These are phyloP conservation scores for Rhinichthys osculus DNA, from an alignment of 2,797 vertebrate species.

Conservation along the genomic window DNA sequence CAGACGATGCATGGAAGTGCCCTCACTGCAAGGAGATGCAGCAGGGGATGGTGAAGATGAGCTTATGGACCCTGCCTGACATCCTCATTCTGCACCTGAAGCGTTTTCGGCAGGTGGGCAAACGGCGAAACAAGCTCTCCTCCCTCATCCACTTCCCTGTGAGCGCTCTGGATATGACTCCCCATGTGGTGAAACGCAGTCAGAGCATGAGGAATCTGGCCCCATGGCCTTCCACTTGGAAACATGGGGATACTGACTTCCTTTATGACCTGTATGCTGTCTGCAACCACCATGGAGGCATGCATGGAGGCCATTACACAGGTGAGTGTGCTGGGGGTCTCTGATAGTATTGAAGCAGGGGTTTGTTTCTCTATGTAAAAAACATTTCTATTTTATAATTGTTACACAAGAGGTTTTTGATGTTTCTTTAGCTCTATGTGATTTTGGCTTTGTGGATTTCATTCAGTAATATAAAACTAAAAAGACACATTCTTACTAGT, in stretches of 20 bases:
- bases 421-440: neutral
- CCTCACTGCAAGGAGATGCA: conserved; percentile 91
- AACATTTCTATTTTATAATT: neutral
- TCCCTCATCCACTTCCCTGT: conserved; percentile 88
- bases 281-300: conserved; percentile 94
- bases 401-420: neutral
- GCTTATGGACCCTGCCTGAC: conserved; percentile 92
- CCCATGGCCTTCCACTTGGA: conserved; percentile 79
- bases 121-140: conserved; percentile 90
- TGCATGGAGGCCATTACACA: conserved; percentile 95
- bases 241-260: conserved; percentile 78
- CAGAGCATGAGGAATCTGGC: conserved; percentile 73
- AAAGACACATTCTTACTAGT: neutral
- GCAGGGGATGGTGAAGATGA: conserved; percentile 92
- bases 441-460: neutral
- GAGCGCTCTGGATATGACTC: conserved; percentile 88
- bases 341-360: neutral
- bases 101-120: conserved; percentile 91
- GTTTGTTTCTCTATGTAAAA: neutral
- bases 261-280: conserved; percentile 92
- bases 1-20: conserved; percentile 92
- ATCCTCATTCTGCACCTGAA: conserved; percentile 95
- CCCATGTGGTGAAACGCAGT: conserved; percentile 86
- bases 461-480: neutral
- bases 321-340: conserved; percentile 71